A percentile compares a stretch with the other conserved stretches of the same genome.
Evolutionary conservation across 2,113 vertebrate genomes (phyloP).

Genomic region (Ancistrus triradiatus): DNA sequence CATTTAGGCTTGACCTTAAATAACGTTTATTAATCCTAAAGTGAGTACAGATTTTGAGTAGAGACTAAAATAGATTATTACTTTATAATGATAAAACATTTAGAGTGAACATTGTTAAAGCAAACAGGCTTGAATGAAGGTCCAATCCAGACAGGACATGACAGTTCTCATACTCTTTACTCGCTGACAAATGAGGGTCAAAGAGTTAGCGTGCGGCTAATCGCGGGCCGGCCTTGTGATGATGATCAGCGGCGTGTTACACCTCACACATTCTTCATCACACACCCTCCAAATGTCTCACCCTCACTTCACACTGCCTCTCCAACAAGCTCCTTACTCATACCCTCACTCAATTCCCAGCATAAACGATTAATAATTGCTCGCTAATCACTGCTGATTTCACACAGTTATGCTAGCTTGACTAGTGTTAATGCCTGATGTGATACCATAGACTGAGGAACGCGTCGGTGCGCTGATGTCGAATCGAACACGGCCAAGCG

Average conservation of each 20-base stretch:
- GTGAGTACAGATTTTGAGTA: too few species aligned
- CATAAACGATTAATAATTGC: constrained; percentile 51
- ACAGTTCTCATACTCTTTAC: background rate
- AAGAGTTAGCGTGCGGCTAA: constrained; percentile 1
- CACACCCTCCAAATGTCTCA: constrained; percentile 38
- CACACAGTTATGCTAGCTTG: constrained; percentile 47
- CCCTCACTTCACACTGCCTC: constrained; percentile 57
- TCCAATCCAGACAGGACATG: background rate
- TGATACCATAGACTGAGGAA: constrained; percentile 37
- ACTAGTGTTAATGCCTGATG: constrained; percentile 34
- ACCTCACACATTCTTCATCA: constrained; percentile 47
- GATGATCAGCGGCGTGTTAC: constrained; percentile 30
- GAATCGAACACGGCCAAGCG: too few species aligned
- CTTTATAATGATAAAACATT: too few species aligned
- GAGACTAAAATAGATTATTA: too few species aligned
- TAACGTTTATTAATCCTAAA: too few species aligned
- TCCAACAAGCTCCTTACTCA: constrained; percentile 52
- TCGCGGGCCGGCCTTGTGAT: constrained; percentile 8
- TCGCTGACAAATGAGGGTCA: background rate
- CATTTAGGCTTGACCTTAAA: too few species aligned
- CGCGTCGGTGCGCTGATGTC: constrained; percentile 2
- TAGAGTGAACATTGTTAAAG: too few species aligned
- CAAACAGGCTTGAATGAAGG: too few species aligned
- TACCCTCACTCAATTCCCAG: constrained; percentile 42
- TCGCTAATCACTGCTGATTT: constrained; percentile 47